Evolutionary conservation across 1,140 invertebrate genomes (phyloP), one percentile per base, ranked within the genome.

Genomic region (Microplitis mediator): DNA sequence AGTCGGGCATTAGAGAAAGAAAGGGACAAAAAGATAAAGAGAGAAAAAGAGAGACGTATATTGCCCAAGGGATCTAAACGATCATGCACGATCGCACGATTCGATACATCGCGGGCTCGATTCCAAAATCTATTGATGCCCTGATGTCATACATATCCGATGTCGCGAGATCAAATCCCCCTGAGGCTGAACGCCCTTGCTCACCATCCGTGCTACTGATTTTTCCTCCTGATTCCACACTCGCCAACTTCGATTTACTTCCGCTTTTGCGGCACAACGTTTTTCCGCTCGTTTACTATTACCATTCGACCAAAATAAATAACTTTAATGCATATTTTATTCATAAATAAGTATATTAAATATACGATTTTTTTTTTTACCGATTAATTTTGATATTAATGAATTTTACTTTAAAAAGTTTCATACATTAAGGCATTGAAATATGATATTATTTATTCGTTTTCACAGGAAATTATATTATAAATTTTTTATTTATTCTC

Each of bases 111-210:
- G 72, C 58, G 39, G 64, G 69, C 71, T 71, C 63, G 63, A 75
- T 65, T 73, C 74, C 71, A 63, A 71, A 75, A 73, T 73, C 68
- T 75, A 75, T 75, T 71, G 71, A 75, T 73, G 68, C 64, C 74
- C 62, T 69, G 63, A 75, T 75, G 72, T 75, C 74, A 75, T 75
- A 75, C 74, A 73, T 75, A 70, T 70, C 68, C 58, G 56, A 70
- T 70, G 68, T 60, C 60, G 31, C 60, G 58, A 63, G 60, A 70
- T 70, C 68, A 50, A 58, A 51, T 52, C 56, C 39, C 50, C 60
- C 56, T 23, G 39, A 58, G 56, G 56, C 58, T 45, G 50, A 70
- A 31, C 60, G n/a, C 50, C 51, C 58, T 51, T 58, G 68, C 35
- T 70, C 58, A 62, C 56, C 16, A 16, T 3, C 32, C 50, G 56